Conservation (phyloP, 2,888 invertebrate genomes). For the Eupithecia subumbrata region DNA sequence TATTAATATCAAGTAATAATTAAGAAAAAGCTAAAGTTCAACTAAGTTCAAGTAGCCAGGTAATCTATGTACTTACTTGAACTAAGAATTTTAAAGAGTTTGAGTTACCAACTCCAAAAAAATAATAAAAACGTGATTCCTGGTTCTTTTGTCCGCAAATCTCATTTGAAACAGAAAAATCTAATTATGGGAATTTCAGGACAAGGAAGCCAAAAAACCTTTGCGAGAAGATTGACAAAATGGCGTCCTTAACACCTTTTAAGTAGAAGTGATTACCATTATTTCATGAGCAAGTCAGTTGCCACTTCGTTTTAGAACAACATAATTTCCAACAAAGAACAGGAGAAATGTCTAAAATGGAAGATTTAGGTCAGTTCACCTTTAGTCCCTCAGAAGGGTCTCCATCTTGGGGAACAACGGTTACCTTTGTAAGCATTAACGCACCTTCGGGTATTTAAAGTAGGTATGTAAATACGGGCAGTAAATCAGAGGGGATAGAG, state of each 20-base stretch:
- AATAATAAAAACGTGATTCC: not conserved
- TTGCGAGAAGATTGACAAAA: not conserved
- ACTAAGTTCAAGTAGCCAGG: too few species aligned
- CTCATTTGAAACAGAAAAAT: not conserved
- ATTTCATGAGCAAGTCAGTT: not conserved
- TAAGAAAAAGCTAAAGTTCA: not conserved
- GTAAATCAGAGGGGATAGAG: constrained; percentile 43
- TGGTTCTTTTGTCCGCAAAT: not conserved
- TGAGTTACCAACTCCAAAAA: not conserved
- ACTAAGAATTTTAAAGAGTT: not conserved
- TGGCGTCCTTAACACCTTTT: not conserved
- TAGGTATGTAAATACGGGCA: constrained; percentile 42
- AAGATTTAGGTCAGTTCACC: constrained; percentile 62
- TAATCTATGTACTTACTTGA: not conserved
- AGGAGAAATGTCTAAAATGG: constrained; percentile 57
- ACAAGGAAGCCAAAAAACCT: not conserved
- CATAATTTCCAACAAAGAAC: constrained; percentile 37
- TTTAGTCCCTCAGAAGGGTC: constrained; percentile 55
- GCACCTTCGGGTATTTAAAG: constrained; percentile 43
- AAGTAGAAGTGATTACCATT: not conserved
- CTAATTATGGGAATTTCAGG: not conserved
- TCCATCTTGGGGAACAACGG: constrained; percentile 54
- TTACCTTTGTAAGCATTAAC: constrained; percentile 52
- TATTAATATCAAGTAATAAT: not conserved
- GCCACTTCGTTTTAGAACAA: constrained; percentile 14